A percentile compares a stretch with the other conserved stretches of the same genome.
These are phyloP conservation scores for Carassius gibelio DNA, from an alignment of 2,113 vertebrate species.

Conservation along the genomic window DNA sequence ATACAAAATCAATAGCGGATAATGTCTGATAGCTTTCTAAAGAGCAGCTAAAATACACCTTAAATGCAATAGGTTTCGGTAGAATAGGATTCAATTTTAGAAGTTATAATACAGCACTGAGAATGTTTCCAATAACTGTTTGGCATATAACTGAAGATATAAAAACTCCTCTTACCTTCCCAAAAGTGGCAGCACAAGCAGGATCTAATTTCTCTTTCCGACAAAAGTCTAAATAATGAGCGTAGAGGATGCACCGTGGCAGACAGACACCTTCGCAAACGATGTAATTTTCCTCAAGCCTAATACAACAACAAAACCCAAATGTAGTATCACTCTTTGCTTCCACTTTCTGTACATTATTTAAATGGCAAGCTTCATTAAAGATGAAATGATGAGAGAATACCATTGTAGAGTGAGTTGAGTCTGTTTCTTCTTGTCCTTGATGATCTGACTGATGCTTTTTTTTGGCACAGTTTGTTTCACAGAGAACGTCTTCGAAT, in stretches of 20 bases:
- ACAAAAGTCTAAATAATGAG: slow-evolving; percentile 98
- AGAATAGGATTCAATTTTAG: too few relatives aligned
- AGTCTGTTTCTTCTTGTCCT: slow-evolving; percentile 97
- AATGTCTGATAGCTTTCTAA: too few relatives aligned
- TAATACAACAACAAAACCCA: slow-evolving; percentile 57
- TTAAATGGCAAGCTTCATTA: neutral
- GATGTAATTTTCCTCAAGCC: slow-evolving; percentile 98
- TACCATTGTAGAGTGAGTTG: slow-evolving; percentile 93
- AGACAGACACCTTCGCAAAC: slow-evolving; percentile 98
- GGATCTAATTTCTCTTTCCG: slow-evolving; percentile 96
- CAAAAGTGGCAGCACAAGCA: slow-evolving; percentile 98
- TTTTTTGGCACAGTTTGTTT: slow-evolving; percentile 77
- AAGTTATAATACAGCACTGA: neutral
- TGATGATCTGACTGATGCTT: slow-evolving; percentile 89
- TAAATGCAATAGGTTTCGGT: neutral
- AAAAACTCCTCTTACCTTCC: slow-evolving; percentile 80
- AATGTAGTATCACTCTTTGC: neutral
- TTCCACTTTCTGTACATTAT: neutral
- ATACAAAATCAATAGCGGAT: neutral
- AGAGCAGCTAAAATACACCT: neutral
- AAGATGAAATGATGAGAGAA: neutral
- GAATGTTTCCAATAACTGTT: neutral
- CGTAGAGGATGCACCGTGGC: slow-evolving; percentile 94
- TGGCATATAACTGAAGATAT: neutral
- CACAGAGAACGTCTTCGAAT: slow-evolving; percentile 68